Percentiles rank a stretch among this genome's conserved stretches.
Evolutionary conservation across 2,797 vertebrate genomes (phyloP).

Genomic region (Sardinella longiceps): DNA sequence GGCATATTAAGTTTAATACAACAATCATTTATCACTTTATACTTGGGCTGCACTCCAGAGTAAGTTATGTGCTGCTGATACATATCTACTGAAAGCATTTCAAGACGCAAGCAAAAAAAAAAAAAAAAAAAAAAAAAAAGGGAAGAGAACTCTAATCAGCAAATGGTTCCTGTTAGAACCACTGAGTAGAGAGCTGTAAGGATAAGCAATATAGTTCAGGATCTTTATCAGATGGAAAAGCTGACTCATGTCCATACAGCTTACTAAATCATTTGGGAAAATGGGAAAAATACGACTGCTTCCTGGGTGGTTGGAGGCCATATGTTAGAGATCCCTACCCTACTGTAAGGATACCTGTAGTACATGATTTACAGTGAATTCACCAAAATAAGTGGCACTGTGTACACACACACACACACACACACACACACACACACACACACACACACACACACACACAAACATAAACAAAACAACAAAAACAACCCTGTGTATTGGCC

Average conservation of each 20-base stretch:
- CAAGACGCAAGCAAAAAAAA: neutral
- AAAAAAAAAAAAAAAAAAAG: neutral
- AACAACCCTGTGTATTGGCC: too few species aligned
- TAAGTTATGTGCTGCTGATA: neutral
- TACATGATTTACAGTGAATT: too few species aligned
- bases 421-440: too few species aligned
- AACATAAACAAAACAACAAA: too few species aligned
- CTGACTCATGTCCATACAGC: conserved; percentile 1
- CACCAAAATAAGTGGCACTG: too few species aligned
- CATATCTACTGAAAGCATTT: neutral
- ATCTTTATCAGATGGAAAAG: conserved; percentile 9
- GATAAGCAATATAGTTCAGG: neutral
- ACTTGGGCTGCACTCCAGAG: neutral
- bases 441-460: too few species aligned
- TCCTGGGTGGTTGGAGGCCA: neutral
- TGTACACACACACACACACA: too few species aligned
- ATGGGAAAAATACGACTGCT: conserved; percentile 10
- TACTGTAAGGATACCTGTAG: neutral
- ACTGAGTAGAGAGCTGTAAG: neutral
- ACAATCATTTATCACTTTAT: neutral
- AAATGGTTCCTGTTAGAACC: neutral
- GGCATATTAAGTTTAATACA: conserved; percentile 15
- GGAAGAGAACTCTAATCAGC: neutral
- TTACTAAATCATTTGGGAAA: neutral
- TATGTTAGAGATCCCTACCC: neutral